Base-by-base conservation (phyloP, 1,140 invertebrate genomes). In the Anastrepha ludens region DNA sequence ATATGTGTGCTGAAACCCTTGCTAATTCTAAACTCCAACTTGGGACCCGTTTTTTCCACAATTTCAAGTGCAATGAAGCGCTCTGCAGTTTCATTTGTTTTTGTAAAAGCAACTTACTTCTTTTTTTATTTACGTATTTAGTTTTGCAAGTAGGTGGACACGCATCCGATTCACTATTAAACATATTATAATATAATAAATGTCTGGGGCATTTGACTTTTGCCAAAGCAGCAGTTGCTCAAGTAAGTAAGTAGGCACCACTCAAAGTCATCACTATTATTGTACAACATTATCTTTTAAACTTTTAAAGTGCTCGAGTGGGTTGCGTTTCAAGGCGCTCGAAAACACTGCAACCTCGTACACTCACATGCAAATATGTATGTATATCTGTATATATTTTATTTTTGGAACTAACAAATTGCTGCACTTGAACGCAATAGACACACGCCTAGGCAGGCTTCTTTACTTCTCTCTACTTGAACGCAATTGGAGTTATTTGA, bases 211-310 rank as follows among this genome's bases (percentile, higher is more conserved):
- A 20, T 81, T 55, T 55, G n/a, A 81, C 74, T 47, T 47, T 55
- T 81, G 74, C 47, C 55, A 17, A n/a, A 81, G 50, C 74, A 81
- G 9, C 70, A 55, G 67, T 74, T 55, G 47, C 74, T 58, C 20
- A 81, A 50, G 11, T 58, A 20, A 55, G 20, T 50, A 74, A 74
- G 70, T 81, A 81, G 74, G 74, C 74, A 81, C 17, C 74, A 81
- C 17, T 55, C 74, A 50, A 81, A 81, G 74, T 81, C 74, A 58
- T 81, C 74, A 81, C 47, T 81, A 55, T 81, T 81, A 81, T 81
- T 81, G 15, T 55, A 50, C 8, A 55, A 50, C 7, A 55, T 81
- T 20, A 55, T 58, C 67, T 81, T 29, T 29, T 29, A 29, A 55
- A 11, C 2, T 55, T 44, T 81, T 81, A 81, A 55, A 13, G n/a